phyloP scores from a whole-genome alignment of 37 sponge, comb jelly and placozoan species.

The Bolinopsis microptera region DNA sequence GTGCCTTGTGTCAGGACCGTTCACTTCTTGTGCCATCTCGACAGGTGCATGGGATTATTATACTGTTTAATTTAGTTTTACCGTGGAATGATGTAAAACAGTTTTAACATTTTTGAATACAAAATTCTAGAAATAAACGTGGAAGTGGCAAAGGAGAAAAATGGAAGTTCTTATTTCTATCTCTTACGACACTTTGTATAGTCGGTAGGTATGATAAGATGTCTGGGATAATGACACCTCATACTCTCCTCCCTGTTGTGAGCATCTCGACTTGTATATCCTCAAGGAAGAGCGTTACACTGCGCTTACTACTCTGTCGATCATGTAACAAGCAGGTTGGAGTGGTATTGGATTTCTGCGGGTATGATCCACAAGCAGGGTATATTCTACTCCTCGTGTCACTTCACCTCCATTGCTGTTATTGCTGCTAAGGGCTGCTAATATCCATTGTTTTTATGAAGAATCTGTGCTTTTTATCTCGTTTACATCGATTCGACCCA shows the following conservation, averaged over 20 bases:
- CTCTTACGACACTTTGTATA: slow-evolving; percentile 61
- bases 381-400: slow-evolving; percentile 16
- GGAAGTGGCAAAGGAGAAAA: too few species aligned
- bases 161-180: too few species aligned
- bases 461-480: too few species aligned
- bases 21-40: slow-evolving; percentile 65
- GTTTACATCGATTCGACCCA: too few species aligned
- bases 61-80: too few species aligned
- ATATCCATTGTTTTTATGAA: too few species aligned
- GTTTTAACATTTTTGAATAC: too few species aligned
- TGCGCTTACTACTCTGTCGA: slow-evolving; percentile 33
- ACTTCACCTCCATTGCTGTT: not conserved
- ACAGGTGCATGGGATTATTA: slow-evolving; percentile 54
- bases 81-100: too few species aligned
- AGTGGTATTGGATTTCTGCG: slow-evolving; percentile 7
- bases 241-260: slow-evolving; percentile 72
- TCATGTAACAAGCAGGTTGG: not conserved
- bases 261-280: slow-evolving; percentile 69
- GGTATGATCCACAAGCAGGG: slow-evolving; percentile 33
- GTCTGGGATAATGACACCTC: slow-evolving; percentile 83
- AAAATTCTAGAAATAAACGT: too few species aligned
- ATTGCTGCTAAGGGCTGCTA: not conserved
- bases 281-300: not conserved
- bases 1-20: slow-evolving; percentile 75
- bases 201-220: slow-evolving; percentile 69